Conservation (phyloP, 2,888 invertebrate genomes). For the Protophormia terraenovae region DNA sequence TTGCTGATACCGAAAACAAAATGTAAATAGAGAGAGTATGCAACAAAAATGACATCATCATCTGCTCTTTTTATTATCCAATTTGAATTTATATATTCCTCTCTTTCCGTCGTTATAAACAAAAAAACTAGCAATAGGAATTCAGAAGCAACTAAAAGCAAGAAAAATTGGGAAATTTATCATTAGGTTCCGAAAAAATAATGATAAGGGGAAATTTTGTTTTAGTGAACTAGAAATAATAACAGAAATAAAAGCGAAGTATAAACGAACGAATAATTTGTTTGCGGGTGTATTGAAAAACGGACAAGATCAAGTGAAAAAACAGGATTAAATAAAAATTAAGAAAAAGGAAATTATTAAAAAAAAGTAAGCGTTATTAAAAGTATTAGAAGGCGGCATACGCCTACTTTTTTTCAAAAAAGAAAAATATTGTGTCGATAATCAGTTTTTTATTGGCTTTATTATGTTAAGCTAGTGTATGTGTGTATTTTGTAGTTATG, state of each 20-base stretch:
- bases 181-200: constrained; percentile 22
- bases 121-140: constrained; percentile 9
- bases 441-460: not conserved
- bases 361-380: constrained; percentile 49
- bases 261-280: constrained; percentile 59
- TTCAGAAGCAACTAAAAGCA: not conserved
- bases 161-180: constrained; percentile 41
- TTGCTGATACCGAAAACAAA: not conserved
- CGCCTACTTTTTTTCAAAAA: not conserved
- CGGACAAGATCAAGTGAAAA: constrained; percentile 22
- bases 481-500: constrained; percentile 57
- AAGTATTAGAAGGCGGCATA: constrained; percentile 3
- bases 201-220: constrained; percentile 43
- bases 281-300: constrained; percentile 47
- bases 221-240: constrained; percentile 45
- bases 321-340: not conserved
- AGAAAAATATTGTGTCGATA: not conserved
- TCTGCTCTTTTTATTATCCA: not conserved
- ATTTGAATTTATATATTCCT: constrained; percentile 33
- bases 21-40: not conserved
- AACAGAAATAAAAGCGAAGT: constrained; percentile 44
- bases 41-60: constrained; percentile 60
- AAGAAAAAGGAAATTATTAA: constrained; percentile 19
- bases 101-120: constrained; percentile 34
- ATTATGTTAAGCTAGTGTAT: constrained; percentile 9